A percentile compares a stretch with the other conserved stretches of the same genome.
phyloP scores from a whole-genome alignment of 2,113 vertebrate genomes.

The Eudyptes chrysolophus region DNA sequence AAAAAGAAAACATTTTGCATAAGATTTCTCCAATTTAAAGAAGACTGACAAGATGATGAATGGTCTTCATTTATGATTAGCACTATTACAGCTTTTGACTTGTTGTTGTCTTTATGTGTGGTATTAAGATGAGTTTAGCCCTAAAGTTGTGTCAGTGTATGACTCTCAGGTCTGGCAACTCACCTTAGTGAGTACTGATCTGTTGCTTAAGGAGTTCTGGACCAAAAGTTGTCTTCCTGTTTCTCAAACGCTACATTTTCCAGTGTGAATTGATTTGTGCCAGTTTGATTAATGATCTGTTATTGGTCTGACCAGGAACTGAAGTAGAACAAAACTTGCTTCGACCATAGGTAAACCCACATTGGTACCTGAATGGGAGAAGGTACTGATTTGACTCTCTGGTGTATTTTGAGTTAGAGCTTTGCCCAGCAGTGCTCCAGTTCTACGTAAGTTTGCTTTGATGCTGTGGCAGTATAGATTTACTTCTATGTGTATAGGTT shows the following conservation, averaged over 20 bases:
- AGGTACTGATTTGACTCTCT: neutral
- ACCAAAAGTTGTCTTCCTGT: neutral
- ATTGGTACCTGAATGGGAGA: neutral
- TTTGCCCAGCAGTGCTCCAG: neutral
- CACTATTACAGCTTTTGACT: neutral
- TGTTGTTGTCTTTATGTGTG: neutral
- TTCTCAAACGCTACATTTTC: neutral
- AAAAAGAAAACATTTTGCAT: neutral
- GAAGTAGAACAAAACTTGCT: neutral
- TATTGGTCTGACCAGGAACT: neutral
- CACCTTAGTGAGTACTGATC: neutral
- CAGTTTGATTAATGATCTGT: neutral
- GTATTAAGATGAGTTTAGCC: neutral
- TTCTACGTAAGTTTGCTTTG: neutral
- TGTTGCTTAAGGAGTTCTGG: neutral
- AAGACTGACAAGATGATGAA: neutral
- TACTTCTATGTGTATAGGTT: neutral
- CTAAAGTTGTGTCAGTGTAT: neutral
- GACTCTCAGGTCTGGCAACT: neutral
- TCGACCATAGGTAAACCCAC: neutral
- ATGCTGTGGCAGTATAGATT: neutral
- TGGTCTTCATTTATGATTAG: neutral
- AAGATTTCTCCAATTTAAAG: neutral
- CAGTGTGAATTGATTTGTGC: neutral
- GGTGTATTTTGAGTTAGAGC: neutral